Evolutionary conservation across 2,797 vertebrate species (phyloP).

Genomic region (Syndactyla subalaris): DNA sequence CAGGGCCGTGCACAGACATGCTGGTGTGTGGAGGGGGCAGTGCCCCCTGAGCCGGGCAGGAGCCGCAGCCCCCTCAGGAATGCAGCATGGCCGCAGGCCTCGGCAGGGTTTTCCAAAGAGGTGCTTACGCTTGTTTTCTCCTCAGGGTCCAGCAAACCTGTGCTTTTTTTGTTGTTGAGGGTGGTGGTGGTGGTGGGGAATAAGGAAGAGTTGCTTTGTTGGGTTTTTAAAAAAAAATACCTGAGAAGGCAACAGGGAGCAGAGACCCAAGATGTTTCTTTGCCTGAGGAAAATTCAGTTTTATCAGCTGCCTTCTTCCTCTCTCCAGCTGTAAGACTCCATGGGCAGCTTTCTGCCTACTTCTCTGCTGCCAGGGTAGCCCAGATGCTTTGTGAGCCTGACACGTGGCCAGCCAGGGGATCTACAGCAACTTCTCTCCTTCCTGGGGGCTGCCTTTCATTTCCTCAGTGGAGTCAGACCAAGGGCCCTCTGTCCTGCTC

Average conservation of each 20-base stretch:
- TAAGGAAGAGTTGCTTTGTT: background rate
- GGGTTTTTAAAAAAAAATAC: background rate
- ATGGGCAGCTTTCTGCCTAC: background rate
- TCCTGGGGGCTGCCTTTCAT: background rate
- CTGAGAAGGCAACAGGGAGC: background rate
- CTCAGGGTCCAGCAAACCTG: background rate
- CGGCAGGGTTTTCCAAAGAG: slow-evolving; percentile 39
- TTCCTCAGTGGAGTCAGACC: background rate
- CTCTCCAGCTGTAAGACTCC: background rate
- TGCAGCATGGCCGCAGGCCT: slow-evolving; percentile 60
- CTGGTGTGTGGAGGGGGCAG: no score
- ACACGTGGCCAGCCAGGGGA: background rate
- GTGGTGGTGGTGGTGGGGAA: background rate
- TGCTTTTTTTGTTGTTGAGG: background rate
- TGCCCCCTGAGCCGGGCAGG: background rate
- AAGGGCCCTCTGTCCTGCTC: background rate
- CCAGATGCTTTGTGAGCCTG: background rate
- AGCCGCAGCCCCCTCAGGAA: slow-evolving; percentile 51
- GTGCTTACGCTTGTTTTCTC: slow-evolving; percentile 38
- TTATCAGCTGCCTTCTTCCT: background rate
- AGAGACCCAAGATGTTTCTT: background rate
- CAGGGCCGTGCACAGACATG: no score
- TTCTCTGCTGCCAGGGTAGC: background rate
- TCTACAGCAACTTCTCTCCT: background rate
- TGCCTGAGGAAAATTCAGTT: background rate